Conservation (phyloP, 2,888 invertebrate species). For the Acanthosoma haemorrhoidale region DNA sequence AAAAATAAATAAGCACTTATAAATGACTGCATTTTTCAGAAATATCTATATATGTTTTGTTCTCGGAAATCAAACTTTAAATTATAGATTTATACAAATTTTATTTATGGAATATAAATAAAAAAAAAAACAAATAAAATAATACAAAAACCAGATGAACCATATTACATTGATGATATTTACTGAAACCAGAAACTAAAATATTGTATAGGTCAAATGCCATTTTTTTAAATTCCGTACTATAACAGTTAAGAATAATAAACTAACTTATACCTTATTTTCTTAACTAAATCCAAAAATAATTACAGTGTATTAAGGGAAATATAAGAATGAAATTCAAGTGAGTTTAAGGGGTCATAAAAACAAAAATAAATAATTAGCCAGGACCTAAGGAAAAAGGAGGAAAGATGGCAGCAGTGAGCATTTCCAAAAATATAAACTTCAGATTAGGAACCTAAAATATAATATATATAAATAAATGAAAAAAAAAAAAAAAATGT, state of each 20-base stretch:
- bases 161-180: too few relatives aligned
- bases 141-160: not conserved
- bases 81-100: too few relatives aligned
- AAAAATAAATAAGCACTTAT: not conserved
- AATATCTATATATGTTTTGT: not conserved
- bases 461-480: conserved; percentile 14
- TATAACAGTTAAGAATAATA: not conserved
- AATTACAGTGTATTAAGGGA: not conserved
- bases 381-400: conserved; percentile 14
- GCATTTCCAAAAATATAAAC: conserved; percentile 31
- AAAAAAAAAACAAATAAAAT: not conserved
- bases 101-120: not conserved
- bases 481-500: conserved; percentile 1
- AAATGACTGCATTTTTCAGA: conserved; percentile 1
- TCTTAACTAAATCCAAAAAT: not conserved
- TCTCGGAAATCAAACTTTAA: not conserved
- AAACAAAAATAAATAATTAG: conserved; percentile 21
- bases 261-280: not conserved
- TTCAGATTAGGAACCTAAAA: conserved; percentile 22
- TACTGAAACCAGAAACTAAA: too few relatives aligned
- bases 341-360: not conserved
- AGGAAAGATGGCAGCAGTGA: conserved; percentile 38
- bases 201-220: conserved; percentile 28
- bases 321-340: not conserved
- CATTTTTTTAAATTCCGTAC: not conserved